Evolutionary conservation across 2,113 vertebrate species (phyloP).

Genomic region (Cinclus cinclus): DNA sequence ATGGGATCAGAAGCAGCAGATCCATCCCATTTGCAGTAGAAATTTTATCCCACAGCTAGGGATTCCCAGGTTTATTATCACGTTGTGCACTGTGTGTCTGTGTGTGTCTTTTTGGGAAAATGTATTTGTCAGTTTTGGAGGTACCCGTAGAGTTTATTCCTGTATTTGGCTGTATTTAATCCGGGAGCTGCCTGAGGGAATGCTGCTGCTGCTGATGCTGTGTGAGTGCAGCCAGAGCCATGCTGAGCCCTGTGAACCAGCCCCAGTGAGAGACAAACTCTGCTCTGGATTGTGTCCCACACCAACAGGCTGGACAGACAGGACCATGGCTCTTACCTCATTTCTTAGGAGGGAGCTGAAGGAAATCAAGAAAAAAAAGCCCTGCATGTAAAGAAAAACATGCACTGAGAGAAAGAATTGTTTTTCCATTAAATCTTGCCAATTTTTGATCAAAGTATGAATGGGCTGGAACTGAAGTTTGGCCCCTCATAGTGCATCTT

Average conservation of each 20-base stretch:
- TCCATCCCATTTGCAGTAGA: fast-evolving
- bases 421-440: neutral
- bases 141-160: neutral
- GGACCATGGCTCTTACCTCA: neutral
- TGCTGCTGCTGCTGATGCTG: neutral
- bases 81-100: neutral
- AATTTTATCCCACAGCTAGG: neutral
- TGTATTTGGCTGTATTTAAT: fast-evolving
- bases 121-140: neutral
- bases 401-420: neutral
- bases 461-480: neutral
- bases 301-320: neutral
- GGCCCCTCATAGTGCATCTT: neutral
- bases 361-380: neutral
- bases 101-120: neutral
- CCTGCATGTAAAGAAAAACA: neutral
- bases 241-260: neutral
- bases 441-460: neutral
- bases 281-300: neutral
- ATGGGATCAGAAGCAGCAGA: neutral
- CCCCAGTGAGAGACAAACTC: neutral
- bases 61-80: neutral
- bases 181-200: neutral
- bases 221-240: neutral
- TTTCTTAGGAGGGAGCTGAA: neutral